Conservation (phyloP, 2,113 vertebrate genomes). For the Delphinapterus leucas region DNA sequence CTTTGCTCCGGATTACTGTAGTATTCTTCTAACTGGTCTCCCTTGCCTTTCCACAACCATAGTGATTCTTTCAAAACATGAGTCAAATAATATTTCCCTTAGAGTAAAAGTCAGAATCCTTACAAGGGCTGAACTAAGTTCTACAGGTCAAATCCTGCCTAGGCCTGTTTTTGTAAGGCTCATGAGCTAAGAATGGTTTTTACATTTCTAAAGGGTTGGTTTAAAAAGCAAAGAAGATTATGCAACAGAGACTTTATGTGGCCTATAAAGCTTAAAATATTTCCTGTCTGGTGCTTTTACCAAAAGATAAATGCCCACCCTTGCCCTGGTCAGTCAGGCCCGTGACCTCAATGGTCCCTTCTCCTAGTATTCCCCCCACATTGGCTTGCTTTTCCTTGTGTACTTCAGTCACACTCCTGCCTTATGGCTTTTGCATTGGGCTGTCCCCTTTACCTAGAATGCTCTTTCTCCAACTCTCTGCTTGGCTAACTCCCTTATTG, state of each 20-base stretch:
- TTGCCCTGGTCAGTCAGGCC: neutral
- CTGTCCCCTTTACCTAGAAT: neutral
- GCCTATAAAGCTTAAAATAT: neutral
- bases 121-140: neutral
- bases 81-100: neutral
- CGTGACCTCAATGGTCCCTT: neutral
- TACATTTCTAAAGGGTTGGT: conserved; percentile 1
- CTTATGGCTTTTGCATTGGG: neutral
- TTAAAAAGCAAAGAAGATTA: neutral
- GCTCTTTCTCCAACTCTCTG: neutral
- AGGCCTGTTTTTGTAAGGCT: conserved; percentile 16
- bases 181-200: neutral
- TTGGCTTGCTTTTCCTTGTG: neutral
- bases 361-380: neutral
- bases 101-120: neutral
- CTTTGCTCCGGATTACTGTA: neutral
- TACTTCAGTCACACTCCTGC: neutral
- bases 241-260: neutral
- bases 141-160: neutral
- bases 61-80: neutral
- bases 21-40: neutral
- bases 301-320: neutral
- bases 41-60: neutral
- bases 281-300: neutral
- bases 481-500: neutral